Evolutionary conservation across 1,140 invertebrate species (phyloP).

Genomic region (Lucilia cuprina): DNA sequence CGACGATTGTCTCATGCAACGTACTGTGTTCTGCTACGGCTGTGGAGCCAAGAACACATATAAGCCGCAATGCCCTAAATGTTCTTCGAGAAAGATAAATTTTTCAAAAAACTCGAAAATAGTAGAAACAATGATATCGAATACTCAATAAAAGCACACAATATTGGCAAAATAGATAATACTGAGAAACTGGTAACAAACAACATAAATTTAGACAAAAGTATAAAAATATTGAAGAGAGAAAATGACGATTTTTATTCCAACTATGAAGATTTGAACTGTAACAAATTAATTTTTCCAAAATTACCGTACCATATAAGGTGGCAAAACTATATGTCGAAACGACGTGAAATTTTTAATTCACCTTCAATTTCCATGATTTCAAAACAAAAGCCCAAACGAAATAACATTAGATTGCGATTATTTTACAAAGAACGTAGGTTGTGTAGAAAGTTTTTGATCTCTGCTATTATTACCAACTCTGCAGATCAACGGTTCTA

Average conservation of each 20-base stretch:
- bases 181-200: background rate
- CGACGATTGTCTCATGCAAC: background rate
- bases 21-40: constrained; percentile 22
- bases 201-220: background rate
- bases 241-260: too few species aligned
- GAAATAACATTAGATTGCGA: background rate
- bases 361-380: background rate
- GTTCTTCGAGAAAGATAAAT: background rate
- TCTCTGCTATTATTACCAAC: background rate
- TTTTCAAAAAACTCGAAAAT: constrained; percentile 21
- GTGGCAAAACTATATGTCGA: constrained; percentile 13
- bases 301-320: background rate
- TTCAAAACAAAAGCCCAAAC: background rate
- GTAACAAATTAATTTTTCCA: background rate
- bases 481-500: background rate
- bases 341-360: constrained; percentile 14
- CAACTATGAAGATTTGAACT: too few species aligned
- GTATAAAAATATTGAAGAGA: background rate
- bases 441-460: background rate
- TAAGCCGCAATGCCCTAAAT: constrained; percentile 21
- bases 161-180: background rate
- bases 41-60: constrained; percentile 18
- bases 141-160: background rate
- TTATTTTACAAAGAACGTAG: background rate
- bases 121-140: background rate